These are phyloP conservation scores for Ataeniobius toweri DNA, from an alignment of 2,797 vertebrate species.

Conservation along the genomic window DNA sequence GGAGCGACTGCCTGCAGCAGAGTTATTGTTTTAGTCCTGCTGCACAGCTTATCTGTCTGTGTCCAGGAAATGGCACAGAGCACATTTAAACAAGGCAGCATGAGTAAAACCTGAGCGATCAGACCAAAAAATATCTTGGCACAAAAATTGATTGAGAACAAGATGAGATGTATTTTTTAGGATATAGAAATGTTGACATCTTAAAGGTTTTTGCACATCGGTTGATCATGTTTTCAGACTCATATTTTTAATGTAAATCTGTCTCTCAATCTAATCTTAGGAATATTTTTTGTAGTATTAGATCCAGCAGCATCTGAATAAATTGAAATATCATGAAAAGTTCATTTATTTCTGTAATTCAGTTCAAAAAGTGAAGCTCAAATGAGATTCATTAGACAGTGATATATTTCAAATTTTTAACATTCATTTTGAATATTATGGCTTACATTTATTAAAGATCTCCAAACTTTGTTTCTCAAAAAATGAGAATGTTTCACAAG, in stretches of 20 bases:
- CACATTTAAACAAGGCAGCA: slow-evolving; percentile 52
- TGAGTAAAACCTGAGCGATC: slow-evolving; percentile 34
- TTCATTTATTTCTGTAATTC: neutral
- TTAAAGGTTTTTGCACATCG: no score
- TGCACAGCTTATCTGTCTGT: slow-evolving; percentile 61
- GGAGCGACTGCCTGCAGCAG: slow-evolving; percentile 61
- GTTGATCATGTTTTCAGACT: no score
- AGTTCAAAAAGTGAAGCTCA: neutral
- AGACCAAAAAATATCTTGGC: slow-evolving; percentile 14
- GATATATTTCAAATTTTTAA: neutral
- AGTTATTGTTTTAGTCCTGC: slow-evolving; percentile 73
- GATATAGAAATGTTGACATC: no score
- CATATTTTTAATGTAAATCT: neutral
- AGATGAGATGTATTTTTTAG: slow-evolving; percentile 2
- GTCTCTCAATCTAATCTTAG: neutral
- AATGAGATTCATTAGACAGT: neutral
- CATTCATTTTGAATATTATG: neutral
- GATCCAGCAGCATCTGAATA: no score
- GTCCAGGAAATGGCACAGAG: slow-evolving; percentile 64
- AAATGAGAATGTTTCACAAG: neutral
- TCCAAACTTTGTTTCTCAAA: neutral
- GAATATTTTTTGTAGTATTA: neutral
- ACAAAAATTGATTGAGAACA: slow-evolving; percentile 22
- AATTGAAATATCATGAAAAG: no score
- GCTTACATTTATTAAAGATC: neutral